These are phyloP conservation scores for Sebastes matsubarae DNA, from an alignment of 2,797 vertebrate species.

Conservation along the genomic window DNA sequence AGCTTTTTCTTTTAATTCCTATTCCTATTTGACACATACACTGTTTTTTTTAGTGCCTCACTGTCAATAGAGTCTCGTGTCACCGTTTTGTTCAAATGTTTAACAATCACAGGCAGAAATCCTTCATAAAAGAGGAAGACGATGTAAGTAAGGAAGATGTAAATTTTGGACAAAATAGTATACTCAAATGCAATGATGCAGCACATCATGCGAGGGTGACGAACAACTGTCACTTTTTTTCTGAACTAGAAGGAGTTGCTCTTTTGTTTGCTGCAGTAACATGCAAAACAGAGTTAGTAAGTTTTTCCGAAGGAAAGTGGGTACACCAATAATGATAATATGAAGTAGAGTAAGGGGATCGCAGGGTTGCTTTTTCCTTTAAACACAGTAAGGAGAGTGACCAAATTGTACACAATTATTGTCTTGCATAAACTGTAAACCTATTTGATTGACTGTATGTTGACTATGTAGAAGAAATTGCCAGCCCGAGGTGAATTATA, in stretches of 20 bases:
- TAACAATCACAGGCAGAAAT: neutral
- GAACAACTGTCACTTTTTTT: neutral
- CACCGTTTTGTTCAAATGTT: neutral
- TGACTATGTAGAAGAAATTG: neutral
- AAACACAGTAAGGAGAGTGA: neutral
- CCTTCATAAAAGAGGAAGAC: conserved; percentile 1
- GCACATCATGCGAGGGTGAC: neutral
- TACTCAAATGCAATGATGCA: neutral
- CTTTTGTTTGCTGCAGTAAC: neutral
- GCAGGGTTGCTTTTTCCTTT: neutral
- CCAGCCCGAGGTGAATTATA: neutral
- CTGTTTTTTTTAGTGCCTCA: neutral
- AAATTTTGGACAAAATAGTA: neutral
- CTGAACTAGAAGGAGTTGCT: neutral
- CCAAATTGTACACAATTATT: neutral
- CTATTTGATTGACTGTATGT: neutral
- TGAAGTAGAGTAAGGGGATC: neutral
- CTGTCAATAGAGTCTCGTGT: neutral
- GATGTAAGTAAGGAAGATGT: neutral
- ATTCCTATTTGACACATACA: neutral
- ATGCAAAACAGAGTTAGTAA: neutral
- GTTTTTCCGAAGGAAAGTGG: neutral
- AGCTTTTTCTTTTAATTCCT: neutral
- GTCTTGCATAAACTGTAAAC: neutral
- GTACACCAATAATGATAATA: neutral